phyloP scores from a whole-genome alignment of 2,888 invertebrate genomes.

The Ormyrus thymus region DNA sequence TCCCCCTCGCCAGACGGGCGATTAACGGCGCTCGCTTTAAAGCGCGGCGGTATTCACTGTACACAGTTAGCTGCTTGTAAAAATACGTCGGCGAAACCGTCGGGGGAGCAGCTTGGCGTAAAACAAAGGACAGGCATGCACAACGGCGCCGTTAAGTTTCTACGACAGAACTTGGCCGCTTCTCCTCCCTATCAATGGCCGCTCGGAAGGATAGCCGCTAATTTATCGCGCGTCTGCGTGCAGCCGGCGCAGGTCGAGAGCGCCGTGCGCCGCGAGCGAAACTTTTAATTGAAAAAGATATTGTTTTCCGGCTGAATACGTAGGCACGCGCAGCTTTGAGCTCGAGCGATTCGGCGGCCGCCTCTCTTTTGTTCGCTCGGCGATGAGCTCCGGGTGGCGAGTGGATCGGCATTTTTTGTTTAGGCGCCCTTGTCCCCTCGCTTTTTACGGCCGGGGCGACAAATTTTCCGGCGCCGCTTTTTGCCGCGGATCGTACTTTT shows the following conservation, averaged over 20 bases:
- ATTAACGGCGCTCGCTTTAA: too few species aligned
- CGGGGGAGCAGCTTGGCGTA: slow-evolving; percentile 10
- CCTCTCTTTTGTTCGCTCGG: too few species aligned
- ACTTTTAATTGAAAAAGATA: slow-evolving; percentile 53
- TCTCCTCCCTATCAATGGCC: slow-evolving; percentile 57
- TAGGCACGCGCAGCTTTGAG: slow-evolving; percentile 35
- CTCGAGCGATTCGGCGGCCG: neutral
- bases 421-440: too few species aligned
- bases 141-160: slow-evolving; percentile 57
- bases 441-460: too few species aligned
- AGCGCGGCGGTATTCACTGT: too few species aligned
- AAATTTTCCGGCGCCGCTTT: too few species aligned
- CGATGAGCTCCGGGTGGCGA: too few species aligned
- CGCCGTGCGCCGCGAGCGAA: neutral
- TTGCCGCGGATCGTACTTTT: neutral
- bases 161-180: slow-evolving; percentile 60
- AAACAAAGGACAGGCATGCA: slow-evolving; percentile 24
- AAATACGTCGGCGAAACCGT: neutral
- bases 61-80: neutral
- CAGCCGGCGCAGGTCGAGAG: neutral
- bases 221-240: slow-evolving; percentile 56
- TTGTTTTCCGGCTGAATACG: slow-evolving; percentile 30
- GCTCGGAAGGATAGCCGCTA: slow-evolving; percentile 54
- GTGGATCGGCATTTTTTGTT: too few species aligned
- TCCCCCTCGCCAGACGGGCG: too few species aligned